Conservation (phyloP, 2,113 vertebrate genomes). For the Cyphomyrus plagiostoma region DNA sequence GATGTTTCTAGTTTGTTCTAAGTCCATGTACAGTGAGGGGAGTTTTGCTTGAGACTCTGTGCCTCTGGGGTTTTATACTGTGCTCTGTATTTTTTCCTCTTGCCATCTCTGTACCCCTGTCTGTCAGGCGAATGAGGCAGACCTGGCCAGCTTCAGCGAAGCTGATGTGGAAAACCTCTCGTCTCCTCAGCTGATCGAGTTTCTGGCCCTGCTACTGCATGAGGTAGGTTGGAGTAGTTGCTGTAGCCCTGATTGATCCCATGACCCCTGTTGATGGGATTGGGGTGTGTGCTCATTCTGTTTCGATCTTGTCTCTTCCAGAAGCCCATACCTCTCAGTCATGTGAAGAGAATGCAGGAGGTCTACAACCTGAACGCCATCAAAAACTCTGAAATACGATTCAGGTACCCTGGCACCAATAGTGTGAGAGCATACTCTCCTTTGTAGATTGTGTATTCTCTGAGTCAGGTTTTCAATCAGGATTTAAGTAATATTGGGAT, state of each 20-base stretch:
- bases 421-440: background rate
- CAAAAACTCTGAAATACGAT: conserved; percentile 86
- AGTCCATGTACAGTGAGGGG: background rate
- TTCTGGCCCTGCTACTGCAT: conserved; percentile 76
- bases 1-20: background rate
- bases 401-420: conserved; percentile 69
- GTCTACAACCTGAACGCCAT: conserved; percentile 75
- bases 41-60: background rate
- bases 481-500: background rate
- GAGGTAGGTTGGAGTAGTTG: conserved; percentile 59
- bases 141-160: conserved; percentile 68
- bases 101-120: background rate
- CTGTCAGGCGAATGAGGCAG: conserved; percentile 71
- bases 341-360: conserved; percentile 85
- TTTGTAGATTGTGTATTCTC: background rate
- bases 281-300: background rate
- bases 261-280: background rate
- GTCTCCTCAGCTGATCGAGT: conserved; percentile 84
- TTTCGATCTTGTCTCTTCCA: conserved; percentile 40
- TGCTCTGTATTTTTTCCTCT: background rate
- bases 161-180: conserved; percentile 75
- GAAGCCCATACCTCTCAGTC: conserved; percentile 74
- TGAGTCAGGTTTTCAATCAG: background rate
- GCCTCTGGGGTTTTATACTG: background rate
- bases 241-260: background rate